A percentile compares a stretch with the other conserved stretches of the same genome.
Conservation (phyloP, 37 sponge, comb jelly and placozoan genomes). For the Bolinopsis microptera region DNA sequence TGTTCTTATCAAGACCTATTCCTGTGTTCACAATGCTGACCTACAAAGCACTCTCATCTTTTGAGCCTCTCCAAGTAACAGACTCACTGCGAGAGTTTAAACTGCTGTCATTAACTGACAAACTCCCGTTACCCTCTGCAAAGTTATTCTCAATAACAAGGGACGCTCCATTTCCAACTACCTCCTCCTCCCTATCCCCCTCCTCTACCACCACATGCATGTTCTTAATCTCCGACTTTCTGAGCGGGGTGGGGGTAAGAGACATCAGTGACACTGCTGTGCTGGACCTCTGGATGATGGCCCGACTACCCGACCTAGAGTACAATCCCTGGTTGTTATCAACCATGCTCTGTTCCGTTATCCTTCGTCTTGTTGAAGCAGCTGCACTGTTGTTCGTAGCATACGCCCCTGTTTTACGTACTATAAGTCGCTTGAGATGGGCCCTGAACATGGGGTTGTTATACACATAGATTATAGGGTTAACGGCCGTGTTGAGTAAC, state of each 20-base stretch:
- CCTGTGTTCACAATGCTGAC: too few relatives aligned
- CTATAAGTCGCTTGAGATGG: background rate
- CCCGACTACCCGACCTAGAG: background rate
- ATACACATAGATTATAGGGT: constrained; percentile 63
- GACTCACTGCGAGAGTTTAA: background rate
- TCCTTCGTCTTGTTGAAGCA: background rate
- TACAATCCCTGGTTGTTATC: background rate
- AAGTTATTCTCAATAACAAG: background rate
- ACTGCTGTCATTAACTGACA: background rate
- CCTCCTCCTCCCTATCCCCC: background rate
- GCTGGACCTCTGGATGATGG: background rate
- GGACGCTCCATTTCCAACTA: background rate
- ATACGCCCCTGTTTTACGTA: background rate
- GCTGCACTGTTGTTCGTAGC: background rate
- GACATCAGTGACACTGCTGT: background rate
- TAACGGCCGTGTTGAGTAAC: constrained; percentile 46
- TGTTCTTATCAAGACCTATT: background rate
- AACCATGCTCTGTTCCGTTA: background rate
- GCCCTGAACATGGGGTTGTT: constrained; percentile 59
- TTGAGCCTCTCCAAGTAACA: background rate
- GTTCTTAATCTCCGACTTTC: background rate
- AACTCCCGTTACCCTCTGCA: too few relatives aligned
- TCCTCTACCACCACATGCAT: background rate
- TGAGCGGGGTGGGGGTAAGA: background rate
- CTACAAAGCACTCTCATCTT: background rate